phyloP scores from a whole-genome alignment of 2,888 invertebrate genomes.

The Deilephila elpenor region DNA sequence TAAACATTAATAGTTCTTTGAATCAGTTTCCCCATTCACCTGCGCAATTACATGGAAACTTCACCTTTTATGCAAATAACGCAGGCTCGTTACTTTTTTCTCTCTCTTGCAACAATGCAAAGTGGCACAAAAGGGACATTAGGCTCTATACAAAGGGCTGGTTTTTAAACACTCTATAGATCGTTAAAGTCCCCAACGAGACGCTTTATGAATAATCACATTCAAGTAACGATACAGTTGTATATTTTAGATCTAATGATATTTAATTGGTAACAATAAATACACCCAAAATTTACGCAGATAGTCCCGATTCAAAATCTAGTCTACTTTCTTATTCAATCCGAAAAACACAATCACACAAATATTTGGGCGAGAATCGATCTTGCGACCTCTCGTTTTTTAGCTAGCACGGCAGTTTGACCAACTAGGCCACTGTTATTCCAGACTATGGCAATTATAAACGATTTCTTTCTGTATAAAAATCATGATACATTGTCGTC shows the following conservation, averaged over 20 bases:
- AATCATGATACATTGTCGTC: too few species aligned
- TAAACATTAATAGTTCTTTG: slow-evolving; percentile 3
- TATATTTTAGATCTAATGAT: not conserved
- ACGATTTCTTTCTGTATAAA: too few species aligned
- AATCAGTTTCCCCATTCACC: slow-evolving; percentile 15
- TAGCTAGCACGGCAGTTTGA: too few species aligned
- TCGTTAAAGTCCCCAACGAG: not conserved
- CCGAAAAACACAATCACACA: too few species aligned
- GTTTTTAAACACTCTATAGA: slow-evolving; percentile 1
- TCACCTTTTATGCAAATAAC: slow-evolving; percentile 18
- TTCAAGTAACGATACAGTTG: not conserved
- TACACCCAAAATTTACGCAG: too few species aligned
- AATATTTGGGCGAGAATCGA: too few species aligned
- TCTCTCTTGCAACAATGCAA: not conserved
- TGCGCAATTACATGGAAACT: slow-evolving; percentile 15
- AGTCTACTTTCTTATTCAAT: too few species aligned
- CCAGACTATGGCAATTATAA: too few species aligned
- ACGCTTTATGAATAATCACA: too few species aligned
- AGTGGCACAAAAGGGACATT: slow-evolving; percentile 6
- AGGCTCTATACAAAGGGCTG: not conserved
- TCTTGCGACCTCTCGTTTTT: too few species aligned
- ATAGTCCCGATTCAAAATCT: too few species aligned
- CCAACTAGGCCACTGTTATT: too few species aligned
- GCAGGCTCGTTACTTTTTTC: slow-evolving; percentile 4
- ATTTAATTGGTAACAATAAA: not conserved